phyloP scores from a whole-genome alignment of 2,797 vertebrate species.

The Rhinophrynus dorsalis region DNA sequence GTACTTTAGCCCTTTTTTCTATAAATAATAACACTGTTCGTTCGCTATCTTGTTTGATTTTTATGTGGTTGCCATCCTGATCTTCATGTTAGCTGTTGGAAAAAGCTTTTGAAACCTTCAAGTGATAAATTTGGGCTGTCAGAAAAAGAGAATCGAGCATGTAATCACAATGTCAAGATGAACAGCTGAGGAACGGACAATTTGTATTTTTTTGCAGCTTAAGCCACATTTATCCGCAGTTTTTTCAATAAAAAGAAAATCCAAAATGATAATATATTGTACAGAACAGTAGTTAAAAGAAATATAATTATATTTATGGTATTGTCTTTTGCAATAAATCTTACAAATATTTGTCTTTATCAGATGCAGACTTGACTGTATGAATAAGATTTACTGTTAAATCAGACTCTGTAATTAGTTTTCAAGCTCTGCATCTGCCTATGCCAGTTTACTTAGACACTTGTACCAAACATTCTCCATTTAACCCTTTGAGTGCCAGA shows the following conservation, averaged over 20 bases:
- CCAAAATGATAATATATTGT: background rate
- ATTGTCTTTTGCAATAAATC: no score
- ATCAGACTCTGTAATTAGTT: no score
- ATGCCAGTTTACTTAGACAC: no score
- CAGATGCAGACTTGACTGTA: no score
- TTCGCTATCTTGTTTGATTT: background rate
- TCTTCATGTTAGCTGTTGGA: conserved; percentile 1
- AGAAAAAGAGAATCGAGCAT: conserved; percentile 19
- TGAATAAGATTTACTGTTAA: no score
- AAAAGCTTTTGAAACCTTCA: conserved; percentile 1
- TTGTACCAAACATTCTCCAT: no score
- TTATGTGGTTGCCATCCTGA: background rate
- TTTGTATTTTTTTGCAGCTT: conserved; percentile 8
- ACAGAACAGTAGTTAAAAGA: no score
- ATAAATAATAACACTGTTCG: background rate
- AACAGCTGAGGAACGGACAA: background rate
- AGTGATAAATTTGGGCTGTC: conserved; percentile 38
- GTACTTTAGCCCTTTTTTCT: no score
- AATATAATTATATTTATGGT: no score
- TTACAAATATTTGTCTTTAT: no score
- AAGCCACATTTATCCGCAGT: conserved; percentile 9
- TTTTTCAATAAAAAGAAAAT: conserved; percentile 5
- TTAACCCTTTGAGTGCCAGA: no score
- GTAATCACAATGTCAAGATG: conserved; percentile 34
- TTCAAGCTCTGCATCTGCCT: no score